These are phyloP conservation scores for Gambusia yucatana DNA, from an alignment of 2,797 vertebrate genomes.

Conservation along the genomic window DNA sequence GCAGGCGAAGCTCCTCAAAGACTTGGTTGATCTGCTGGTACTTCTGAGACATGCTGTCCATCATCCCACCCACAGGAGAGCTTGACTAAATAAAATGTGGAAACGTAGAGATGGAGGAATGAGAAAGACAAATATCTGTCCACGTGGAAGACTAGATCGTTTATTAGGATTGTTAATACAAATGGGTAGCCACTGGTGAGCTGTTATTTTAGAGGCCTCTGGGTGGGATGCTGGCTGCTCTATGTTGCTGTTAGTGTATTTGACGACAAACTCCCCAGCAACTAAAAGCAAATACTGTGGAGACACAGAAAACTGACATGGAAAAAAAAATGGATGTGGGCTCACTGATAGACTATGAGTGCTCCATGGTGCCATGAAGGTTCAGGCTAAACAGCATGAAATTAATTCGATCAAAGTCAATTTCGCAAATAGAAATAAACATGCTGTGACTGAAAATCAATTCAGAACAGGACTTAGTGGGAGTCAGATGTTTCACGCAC, in stretches of 20 bases:
- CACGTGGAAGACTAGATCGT: slow-evolving; percentile 25
- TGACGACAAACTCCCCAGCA: slow-evolving; percentile 29
- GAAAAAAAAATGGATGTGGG: slow-evolving; percentile 34
- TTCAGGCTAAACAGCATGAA: slow-evolving; percentile 41
- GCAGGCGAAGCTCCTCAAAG: slow-evolving; percentile 85
- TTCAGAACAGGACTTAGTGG: slow-evolving; percentile 62
- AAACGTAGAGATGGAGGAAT: slow-evolving; percentile 4
- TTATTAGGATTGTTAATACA: slow-evolving; percentile 38
- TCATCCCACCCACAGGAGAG: slow-evolving; percentile 86
- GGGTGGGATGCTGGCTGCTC: slow-evolving; percentile 11
- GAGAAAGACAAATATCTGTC: slow-evolving; percentile 5
- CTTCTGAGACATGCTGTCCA: slow-evolving; percentile 94
- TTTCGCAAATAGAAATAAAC: slow-evolving; percentile 61
- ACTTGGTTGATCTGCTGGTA: slow-evolving; percentile 96
- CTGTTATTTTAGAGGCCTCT: slow-evolving; percentile 7
- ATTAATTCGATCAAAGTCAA: slow-evolving; percentile 61
- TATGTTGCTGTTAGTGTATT: not conserved
- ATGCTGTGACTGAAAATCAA: slow-evolving; percentile 73
- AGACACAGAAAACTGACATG: slow-evolving; percentile 1
- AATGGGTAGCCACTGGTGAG: slow-evolving; percentile 14
- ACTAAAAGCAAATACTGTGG: slow-evolving; percentile 14
- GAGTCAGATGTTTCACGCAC: slow-evolving; percentile 66
- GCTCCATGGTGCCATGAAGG: slow-evolving; percentile 25
- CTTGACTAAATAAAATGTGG: slow-evolving; percentile 80
- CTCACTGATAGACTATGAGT: slow-evolving; percentile 16